These are phyloP conservation scores for Orthosia incerta DNA, from an alignment of 2,888 invertebrate genomes.

Conservation along the genomic window DNA sequence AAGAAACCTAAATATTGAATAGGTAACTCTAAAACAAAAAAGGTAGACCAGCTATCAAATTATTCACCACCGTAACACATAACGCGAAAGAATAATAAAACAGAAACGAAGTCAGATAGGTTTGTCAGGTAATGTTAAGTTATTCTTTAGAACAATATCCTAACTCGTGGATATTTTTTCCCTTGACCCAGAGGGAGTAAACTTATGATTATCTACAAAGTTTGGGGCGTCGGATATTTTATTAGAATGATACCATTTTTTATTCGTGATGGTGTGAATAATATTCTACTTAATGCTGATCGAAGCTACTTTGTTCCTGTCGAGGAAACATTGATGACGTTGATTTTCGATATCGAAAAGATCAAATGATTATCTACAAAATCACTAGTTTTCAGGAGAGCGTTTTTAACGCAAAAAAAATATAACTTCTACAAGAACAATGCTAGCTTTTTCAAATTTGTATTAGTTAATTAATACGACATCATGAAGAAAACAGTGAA, in stretches of 20 bases:
- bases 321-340: not conserved
- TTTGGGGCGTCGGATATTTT: constrained; percentile 40
- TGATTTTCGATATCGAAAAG: no score
- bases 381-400: no score
- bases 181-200: constrained; percentile 40
- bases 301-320: not conserved
- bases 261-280: constrained; percentile 24
- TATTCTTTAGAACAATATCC: constrained; percentile 37
- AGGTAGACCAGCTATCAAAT: not conserved
- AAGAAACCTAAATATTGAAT: not conserved
- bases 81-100: constrained; percentile 37
- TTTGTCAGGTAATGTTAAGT: constrained; percentile 23
- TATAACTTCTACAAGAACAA: no score
- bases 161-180: constrained; percentile 22
- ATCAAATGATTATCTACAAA: no score
- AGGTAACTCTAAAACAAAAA: not conserved
- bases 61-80: constrained; percentile 9
- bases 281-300: constrained; percentile 15
- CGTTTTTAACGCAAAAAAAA: no score
- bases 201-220: constrained; percentile 55
- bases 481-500: no score
- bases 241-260: constrained; percentile 29
- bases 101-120: not conserved
- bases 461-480: no score
- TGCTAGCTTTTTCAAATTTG: no score